Base-by-base conservation (phyloP, 1,140 invertebrate species). In the Drosophila ironensis region DNA sequence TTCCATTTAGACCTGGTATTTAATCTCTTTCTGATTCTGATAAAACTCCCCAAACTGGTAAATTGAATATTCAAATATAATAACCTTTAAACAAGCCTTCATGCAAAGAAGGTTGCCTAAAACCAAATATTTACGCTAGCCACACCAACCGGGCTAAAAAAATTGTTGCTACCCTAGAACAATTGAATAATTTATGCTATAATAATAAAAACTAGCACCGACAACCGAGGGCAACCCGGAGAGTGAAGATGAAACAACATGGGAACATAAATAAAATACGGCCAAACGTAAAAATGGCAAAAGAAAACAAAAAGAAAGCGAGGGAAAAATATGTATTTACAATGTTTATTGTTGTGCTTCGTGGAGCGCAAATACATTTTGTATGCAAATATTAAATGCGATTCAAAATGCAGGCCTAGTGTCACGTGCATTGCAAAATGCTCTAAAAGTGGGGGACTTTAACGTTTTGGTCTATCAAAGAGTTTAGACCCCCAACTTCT, bases 341-440 rank as follows among this genome's bases (percentile, higher is more conserved):
- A 84, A 80, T 84, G 80, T 84, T 84, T 84, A 84, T 84, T 84
- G 81, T 84, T 84, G 80, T 84, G 80, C 80, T 84, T 80, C 71
- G 61, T 45, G 51, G 81, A 84, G 80, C 80, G 56, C 80, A 84
- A 84, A 84, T 80, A 86, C 80, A 87, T 87, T 86, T 87, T 66
- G 45, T 68, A 84, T 84, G 80, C 81, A 84, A 84, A 84, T 86
- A 84, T 71, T 51, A 80, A 84, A 78, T 82, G 73, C 73, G 77
- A 84, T 73, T 82, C 60, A 56, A 56, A 70, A 70, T 82, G 73
- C 73, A 78, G 24, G 40, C 35, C 53, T 59, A 44, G 12, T 20
- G 45, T 53, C 41, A 63, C 63, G 59, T 84, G 77, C 77, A 72
- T 77, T 27, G 25, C 22, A 12, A n/a, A 12, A 12, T 12, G 61